Conservation (phyloP, 2,797 vertebrate genomes). For the Lutjanus campechanus region DNA sequence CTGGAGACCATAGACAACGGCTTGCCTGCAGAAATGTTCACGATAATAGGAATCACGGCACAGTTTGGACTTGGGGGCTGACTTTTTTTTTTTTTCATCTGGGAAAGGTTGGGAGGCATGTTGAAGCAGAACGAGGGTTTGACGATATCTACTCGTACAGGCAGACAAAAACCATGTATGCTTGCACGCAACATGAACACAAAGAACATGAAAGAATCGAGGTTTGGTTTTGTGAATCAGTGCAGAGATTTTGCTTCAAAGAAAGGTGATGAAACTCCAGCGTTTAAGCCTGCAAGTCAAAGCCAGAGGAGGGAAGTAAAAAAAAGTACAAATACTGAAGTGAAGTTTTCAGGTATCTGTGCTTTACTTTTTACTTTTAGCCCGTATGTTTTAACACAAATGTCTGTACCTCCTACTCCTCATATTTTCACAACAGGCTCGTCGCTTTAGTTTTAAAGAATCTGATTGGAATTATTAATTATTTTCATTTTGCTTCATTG, state of each 20-base stretch:
- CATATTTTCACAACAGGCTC: no score
- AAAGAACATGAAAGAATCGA: neutral
- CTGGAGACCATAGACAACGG: constrained; percentile 40
- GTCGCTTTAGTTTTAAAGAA: no score
- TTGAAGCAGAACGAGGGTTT: constrained; percentile 45
- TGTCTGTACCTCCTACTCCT: no score
- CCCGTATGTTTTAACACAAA: no score
- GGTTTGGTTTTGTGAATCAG: neutral
- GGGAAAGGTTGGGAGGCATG: constrained; percentile 23
- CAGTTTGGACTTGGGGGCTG: constrained; percentile 9
- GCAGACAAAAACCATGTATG: neutral
- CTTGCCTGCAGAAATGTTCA: constrained; percentile 44
- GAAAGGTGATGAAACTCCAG: neutral
- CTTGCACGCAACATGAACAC: constrained; percentile 38
- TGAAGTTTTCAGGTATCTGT: no score
- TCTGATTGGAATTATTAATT: no score
- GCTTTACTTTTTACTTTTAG: no score
- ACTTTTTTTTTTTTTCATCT: constrained; percentile 10
- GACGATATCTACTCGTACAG: constrained; percentile 28
- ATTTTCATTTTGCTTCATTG: no score
- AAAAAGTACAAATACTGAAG: no score
- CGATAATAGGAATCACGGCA: constrained; percentile 36
- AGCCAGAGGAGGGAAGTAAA: neutral
- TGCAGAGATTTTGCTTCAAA: neutral
- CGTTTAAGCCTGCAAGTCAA: neutral